Evolutionary conservation across 2,797 vertebrate genomes (phyloP).

Genomic region (Dryobates pubescens): DNA sequence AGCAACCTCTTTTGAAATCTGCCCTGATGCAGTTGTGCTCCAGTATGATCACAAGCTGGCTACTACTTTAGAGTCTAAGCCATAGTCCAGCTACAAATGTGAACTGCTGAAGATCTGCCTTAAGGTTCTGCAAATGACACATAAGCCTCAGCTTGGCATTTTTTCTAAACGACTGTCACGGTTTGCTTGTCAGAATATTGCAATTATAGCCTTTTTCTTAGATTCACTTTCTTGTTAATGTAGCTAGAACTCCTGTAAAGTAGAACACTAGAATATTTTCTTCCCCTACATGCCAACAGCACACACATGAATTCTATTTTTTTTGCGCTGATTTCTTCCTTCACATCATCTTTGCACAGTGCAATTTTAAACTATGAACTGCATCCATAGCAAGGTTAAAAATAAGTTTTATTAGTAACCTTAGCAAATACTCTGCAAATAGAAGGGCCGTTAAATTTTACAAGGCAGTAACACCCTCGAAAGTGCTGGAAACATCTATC

Average conservation of each 20-base stretch:
- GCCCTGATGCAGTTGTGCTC: not conserved
- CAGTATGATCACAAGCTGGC: not conserved
- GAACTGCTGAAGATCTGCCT: not conserved
- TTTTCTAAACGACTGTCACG: not conserved
- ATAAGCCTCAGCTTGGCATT: not conserved
- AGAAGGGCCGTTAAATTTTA: constrained; percentile 11
- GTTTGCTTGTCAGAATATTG: not conserved
- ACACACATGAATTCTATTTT: not conserved
- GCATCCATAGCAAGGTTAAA: not conserved
- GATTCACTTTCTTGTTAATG: not conserved
- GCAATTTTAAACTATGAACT: not conserved
- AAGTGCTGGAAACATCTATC: not conserved
- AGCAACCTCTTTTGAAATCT: not conserved
- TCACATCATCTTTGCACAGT: not conserved
- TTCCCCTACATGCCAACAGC: not conserved
- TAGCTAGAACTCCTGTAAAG: not conserved
- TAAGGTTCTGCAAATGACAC: not conserved
- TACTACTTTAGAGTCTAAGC: not conserved
- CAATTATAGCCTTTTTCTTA: not conserved
- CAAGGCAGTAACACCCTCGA: not conserved
- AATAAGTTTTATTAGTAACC: not conserved
- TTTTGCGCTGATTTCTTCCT: too few relatives aligned
- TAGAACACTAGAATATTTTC: not conserved
- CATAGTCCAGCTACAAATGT: not conserved
- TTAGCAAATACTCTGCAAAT: constrained; percentile 1